phyloP scores from a whole-genome alignment of 2,113 vertebrate genomes.

The Osmerus mordax region DNA sequence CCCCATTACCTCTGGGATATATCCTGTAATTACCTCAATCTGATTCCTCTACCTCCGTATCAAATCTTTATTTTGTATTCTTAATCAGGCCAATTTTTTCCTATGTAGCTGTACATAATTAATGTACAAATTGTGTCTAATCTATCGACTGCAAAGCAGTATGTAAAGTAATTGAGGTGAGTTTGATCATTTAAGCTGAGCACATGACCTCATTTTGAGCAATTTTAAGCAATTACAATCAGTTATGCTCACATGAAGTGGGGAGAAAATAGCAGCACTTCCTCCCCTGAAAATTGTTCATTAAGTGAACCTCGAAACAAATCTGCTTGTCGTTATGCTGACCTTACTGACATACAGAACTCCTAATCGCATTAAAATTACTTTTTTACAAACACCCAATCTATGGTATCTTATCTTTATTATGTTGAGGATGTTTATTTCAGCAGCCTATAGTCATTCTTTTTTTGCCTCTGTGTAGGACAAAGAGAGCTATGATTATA shows the following conservation, averaged over 20 bases:
- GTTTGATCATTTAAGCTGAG: slow-evolving; percentile 30
- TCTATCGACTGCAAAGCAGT: too few relatives aligned
- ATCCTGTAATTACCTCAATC: slow-evolving; percentile 24
- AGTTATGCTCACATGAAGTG: slow-evolving; percentile 24
- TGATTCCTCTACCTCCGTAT: not conserved
- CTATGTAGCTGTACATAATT: too few relatives aligned
- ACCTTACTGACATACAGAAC: slow-evolving; percentile 1
- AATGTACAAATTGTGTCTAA: too few relatives aligned
- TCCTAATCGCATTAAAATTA: slow-evolving; percentile 3
- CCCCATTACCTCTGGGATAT: slow-evolving; percentile 20
- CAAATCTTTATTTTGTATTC: too few relatives aligned
- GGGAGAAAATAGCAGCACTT: slow-evolving; percentile 16
- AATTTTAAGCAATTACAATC: slow-evolving; percentile 54
- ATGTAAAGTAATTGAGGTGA: slow-evolving; percentile 6
- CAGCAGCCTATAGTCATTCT: too few relatives aligned
- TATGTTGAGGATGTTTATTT: too few relatives aligned
- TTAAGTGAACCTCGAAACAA: slow-evolving; percentile 23
- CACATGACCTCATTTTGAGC: slow-evolving; percentile 28
- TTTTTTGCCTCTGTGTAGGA: too few relatives aligned
- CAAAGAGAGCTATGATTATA: too few relatives aligned
- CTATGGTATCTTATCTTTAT: too few relatives aligned
- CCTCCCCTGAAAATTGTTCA: slow-evolving; percentile 9
- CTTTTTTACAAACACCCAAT: too few relatives aligned
- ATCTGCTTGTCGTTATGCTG: slow-evolving; percentile 29
- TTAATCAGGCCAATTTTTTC: too few relatives aligned